Evolutionary conservation across 2,113 vertebrate species (phyloP), one percentile per base, ranked within the genome.

Genomic region (Delphinus delphis): DNA sequence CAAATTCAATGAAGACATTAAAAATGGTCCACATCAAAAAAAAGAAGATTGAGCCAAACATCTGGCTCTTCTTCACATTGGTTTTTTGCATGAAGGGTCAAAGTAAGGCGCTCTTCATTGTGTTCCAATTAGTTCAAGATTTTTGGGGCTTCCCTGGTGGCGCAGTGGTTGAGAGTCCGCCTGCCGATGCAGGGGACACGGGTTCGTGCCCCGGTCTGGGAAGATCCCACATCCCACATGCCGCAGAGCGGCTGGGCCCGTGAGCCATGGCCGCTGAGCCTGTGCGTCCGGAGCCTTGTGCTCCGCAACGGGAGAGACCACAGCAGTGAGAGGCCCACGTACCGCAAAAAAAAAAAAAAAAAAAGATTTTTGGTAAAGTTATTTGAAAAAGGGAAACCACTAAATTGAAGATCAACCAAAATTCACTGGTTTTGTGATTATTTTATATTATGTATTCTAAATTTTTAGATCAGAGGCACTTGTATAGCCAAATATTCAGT

Each of bases 371-470:
- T 58, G 55, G 41, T 53, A 74, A 44, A 94, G 68, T 77, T 90
- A 68, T 70, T 1, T n/a, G 31, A 95, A 55, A 95, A 86, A 89
- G 5, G 33, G n/a, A 90, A 92, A 90, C 10, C 33, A 93, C 41
- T 85, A 81, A 93, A 92, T 79, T 92, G 38, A 85, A 89, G 15
- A 63, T 79, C 86, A 63, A 91, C 18, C 36, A 65, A 95, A 95
- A 82, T 82, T 80, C 60, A 89, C 26, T 87, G 15, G 28, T 87
- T 89, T 73, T 74, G 26, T 53, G 23, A 36, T 38, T 92, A 85
- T 47, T 85, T 73, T 94, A 47, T 67, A 88, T 84, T 38, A 88
- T 2, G 5, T 70, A 76, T 58, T 83, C 25, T 96, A 55, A 87
- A 86, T 58, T 68, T 82, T 86, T 89, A 77, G 31, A 79, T 67